Percentiles rank a stretch among this genome's conserved stretches.
Conservation (phyloP, 2,888 invertebrate genomes). For the Latrodectus elegans region DNA sequence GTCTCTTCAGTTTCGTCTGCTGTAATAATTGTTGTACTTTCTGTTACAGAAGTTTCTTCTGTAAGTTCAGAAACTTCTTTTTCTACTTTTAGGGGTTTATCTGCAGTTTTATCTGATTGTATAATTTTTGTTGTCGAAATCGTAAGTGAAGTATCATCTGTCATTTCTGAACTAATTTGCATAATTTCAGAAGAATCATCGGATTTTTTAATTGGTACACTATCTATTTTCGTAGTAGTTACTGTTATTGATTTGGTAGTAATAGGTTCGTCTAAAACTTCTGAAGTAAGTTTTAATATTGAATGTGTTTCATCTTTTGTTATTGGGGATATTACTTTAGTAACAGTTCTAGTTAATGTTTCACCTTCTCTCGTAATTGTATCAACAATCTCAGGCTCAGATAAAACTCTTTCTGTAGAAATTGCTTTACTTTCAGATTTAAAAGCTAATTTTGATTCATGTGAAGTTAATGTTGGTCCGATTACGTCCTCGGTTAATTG, state of each 20-base stretch:
- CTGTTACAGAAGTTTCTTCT: neutral
- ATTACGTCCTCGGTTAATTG: neutral
- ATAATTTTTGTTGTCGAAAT: neutral
- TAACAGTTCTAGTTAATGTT: neutral
- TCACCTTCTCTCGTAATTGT: neutral
- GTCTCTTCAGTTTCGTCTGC: neutral
- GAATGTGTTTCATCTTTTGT: neutral
- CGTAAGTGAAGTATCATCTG: neutral
- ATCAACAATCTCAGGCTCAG: neutral
- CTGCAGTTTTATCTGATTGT: neutral
- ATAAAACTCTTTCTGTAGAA: neutral
- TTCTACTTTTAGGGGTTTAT: no score
- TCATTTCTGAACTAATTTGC: neutral
- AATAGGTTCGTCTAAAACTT: constrained; percentile 9
- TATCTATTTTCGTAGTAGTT: neutral
- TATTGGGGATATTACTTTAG: neutral
- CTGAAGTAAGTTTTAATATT: neutral
- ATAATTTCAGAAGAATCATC: neutral
- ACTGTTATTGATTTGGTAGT: constrained; percentile 9
- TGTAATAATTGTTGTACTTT: neutral
- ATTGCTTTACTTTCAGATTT: neutral
- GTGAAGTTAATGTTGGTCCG: neutral
- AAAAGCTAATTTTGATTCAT: neutral
- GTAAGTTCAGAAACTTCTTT: neutral
- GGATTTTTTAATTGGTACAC: neutral